Base-by-base conservation (phyloP, 2,888 invertebrate species). In the Pyrgus malvae region DNA sequence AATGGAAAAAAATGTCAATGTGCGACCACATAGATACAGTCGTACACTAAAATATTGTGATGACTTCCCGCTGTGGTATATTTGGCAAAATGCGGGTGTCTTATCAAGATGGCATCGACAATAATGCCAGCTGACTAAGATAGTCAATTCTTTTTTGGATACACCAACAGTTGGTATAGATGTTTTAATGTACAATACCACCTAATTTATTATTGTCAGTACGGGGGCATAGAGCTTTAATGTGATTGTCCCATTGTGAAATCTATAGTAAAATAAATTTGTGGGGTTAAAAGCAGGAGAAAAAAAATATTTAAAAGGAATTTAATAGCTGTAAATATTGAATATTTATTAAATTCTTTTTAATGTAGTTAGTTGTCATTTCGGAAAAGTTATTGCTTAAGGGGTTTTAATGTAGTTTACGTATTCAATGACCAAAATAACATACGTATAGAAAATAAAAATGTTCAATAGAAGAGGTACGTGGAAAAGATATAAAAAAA, bases 1-100 rank as follows among this genome's bases (percentile, higher is more conserved):
- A 12, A 9, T 14, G 33, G 59, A 55, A 63, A 67, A 66, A 79
- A 80, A 70, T 59, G 61, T 65, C 69, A 72, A 71, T 69, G 69
- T 63, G 57, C 62, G 67, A 72, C 76, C 74, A 75, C 69, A 72
- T 69, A 77, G 80, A 86, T 81, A 78, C 76, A 83, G 75, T 67
- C 70, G 74, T 80, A 74, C 76, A 85, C 79, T 83, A 81, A 87
- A 90, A 90, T 90, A 90, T 90, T 90, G 81, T 90, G 89, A 90
- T 78, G 87, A 87, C 84, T 38, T 73, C 90, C 87, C 79, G 86
- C 87, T 78, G 89, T 61, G 87, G 78, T 76, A 68, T 80, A 83
- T 89, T 89, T 87, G 88, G 83, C 86, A 86, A 88, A 83, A 88
- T 90, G 87, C 84, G 89, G 88, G 88, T 76, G 69, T 70, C 76